Percentiles rank a stretch among this genome's conserved stretches.
Conservation (phyloP, 2,888 invertebrate species). For the Polyommatus icarus region DNA sequence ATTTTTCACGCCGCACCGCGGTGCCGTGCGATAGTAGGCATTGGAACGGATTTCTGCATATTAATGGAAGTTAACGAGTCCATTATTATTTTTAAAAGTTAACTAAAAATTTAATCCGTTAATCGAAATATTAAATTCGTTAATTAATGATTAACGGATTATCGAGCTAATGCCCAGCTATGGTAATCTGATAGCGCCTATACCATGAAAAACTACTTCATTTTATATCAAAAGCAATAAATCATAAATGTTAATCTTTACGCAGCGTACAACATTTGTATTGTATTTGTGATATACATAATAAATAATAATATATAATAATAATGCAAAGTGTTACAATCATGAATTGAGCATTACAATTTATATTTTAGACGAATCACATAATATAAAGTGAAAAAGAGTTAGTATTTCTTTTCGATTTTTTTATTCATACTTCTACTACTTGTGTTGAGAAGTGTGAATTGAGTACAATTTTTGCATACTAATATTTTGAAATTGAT, state of each 20-base stretch:
- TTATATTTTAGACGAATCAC: background rate
- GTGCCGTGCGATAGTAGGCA: too few species aligned
- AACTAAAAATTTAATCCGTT: too few species aligned
- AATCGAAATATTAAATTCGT: too few species aligned
- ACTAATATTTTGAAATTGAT: background rate
- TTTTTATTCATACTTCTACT: background rate
- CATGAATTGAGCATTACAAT: background rate
- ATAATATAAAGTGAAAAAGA: background rate
- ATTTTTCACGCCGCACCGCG: too few species aligned
- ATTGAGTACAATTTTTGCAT: background rate
- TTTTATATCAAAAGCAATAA: background rate
- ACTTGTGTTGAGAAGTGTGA: too few species aligned
- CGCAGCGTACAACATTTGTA: background rate
- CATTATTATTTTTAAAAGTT: too few species aligned
- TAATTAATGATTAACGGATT: too few species aligned
- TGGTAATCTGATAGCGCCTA: background rate
- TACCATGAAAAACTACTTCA: too few species aligned
- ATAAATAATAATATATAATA: background rate
- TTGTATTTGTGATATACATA: background rate
- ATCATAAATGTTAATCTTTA: background rate
- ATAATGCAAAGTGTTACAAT: background rate
- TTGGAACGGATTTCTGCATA: too few species aligned
- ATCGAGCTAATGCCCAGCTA: too few species aligned
- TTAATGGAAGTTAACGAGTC: too few species aligned
- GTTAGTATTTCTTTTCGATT: background rate